Evolutionary conservation across 53 echinoderm and acorn worm genomes (phyloP), one percentile per base, ranked within the genome.

Genomic region (Pentamera pediparva): DNA sequence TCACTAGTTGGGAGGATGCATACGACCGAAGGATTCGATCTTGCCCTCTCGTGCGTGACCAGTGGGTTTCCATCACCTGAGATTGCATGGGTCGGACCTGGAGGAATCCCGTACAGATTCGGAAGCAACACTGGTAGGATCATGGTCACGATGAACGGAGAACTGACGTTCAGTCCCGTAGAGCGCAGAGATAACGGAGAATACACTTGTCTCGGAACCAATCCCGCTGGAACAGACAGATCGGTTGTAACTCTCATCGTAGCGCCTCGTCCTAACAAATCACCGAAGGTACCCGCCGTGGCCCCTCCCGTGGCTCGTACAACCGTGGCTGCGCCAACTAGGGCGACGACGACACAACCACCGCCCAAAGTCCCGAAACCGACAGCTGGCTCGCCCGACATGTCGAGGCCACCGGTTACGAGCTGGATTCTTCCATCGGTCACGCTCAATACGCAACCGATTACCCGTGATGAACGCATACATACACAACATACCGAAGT

Each of bases 151-250:
- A 76, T 86, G 13, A 78, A 84, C 32, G 93, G 93, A 4, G 79
- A 79, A 22, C 61, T 93, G 45, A 10, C 69, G 28, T 78, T 93
- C 39, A 81, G 81, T 17, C 61, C 35, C 61, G 78, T 89, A 1
- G 70, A 78, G 19, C 32, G 67, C 31, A 56, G 81, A 32, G 93
- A 93, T 76, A 56, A 76, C 25, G 93, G 93, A 10, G 52, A 62
- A 22, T 93, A 89, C 52, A 80, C 75, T 4, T 93, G 93, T 43
- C 70, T 84, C 36, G 89, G 87, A 19, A 81, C 77, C 32, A 93
- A 89, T 52, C 93, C 93, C 36, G 93, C 93, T 24, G 93, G 93
- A 17, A 78, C 49, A 34, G 87, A 69, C 11, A 75, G 53, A 19
- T 76, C 67, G 6, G 72, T 62, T 28, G 78, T 89, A 8, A 24